Conservation (phyloP, 2,113 vertebrate species). For the Neoarius graeffei region DNA sequence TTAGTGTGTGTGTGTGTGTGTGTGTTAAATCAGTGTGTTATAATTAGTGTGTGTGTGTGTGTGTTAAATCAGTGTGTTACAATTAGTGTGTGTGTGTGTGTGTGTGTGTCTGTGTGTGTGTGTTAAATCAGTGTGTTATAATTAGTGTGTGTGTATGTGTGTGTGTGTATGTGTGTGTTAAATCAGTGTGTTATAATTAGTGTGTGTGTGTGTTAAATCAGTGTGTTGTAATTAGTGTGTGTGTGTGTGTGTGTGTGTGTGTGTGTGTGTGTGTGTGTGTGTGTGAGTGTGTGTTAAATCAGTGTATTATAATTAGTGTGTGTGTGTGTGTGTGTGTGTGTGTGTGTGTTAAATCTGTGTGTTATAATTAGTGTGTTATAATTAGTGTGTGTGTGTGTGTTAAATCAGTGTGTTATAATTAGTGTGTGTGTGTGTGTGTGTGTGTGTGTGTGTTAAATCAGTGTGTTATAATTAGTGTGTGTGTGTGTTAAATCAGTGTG, state of each 20-base stretch:
- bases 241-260: neutral
- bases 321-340: neutral
- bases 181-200: too few species aligned
- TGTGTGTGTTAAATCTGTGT: neutral
- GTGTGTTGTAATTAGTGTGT: neutral
- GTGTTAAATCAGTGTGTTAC: neutral
- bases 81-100: neutral
- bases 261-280: too few species aligned
- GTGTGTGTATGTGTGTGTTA: neutral
- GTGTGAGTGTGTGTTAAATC: too few species aligned
- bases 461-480: neutral
- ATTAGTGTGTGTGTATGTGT: neutral
- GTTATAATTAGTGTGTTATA: neutral
- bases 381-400: too few species aligned
- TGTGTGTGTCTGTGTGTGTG: neutral
- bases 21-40: neutral
- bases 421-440: neutral
- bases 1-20: neutral
- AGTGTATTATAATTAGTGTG: too few species aligned
- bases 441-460: neutral
- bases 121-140: neutral
- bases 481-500: neutral
- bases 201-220: neutral
- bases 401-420: too few species aligned
- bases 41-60: neutral